Conservation (phyloP, 2,888 invertebrate species). For the Amitus sp. region DNA sequence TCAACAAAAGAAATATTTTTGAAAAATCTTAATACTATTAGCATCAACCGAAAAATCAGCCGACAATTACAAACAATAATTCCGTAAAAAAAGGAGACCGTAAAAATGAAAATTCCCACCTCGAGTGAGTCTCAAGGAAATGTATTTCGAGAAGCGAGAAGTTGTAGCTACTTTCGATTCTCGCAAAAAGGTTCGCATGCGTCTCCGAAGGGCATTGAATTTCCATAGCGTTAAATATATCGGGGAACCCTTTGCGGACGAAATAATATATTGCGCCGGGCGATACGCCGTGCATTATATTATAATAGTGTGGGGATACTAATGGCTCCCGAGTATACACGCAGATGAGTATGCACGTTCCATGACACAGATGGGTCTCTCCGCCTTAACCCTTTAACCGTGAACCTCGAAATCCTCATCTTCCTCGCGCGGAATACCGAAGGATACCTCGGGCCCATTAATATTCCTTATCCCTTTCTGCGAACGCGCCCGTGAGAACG, state of each 20-base stretch:
- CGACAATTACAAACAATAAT: too few relatives aligned
- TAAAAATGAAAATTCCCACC: too few relatives aligned
- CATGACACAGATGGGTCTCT: constrained; percentile 51
- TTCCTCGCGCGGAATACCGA: constrained; percentile 27
- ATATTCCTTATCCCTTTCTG: constrained; percentile 49
- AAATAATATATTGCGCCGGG: constrained; percentile 53
- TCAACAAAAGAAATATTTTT: too few relatives aligned
- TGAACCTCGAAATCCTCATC: constrained; percentile 39
- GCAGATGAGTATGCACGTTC: constrained; percentile 36
- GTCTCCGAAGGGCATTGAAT: constrained; percentile 40
- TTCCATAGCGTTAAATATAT: constrained; percentile 49
- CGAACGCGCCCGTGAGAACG: constrained; percentile 31
- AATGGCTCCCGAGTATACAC: constrained; percentile 48
- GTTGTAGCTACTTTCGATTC: not conserved
- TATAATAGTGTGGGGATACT: constrained; percentile 52
- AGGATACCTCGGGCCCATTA: constrained; percentile 45
- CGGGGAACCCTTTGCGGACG: constrained; percentile 23
- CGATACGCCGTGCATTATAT: constrained; percentile 52
- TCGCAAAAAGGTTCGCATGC: constrained; percentile 14
- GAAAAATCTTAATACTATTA: too few relatives aligned
- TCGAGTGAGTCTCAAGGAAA: too few relatives aligned
- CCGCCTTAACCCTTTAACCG: constrained; percentile 43
- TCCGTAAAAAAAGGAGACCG: too few relatives aligned
- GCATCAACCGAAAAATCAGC: too few relatives aligned
- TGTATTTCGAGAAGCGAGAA: not conserved